phyloP scores from a whole-genome alignment of 2,888 invertebrate species.

The Aquatica leii region DNA sequence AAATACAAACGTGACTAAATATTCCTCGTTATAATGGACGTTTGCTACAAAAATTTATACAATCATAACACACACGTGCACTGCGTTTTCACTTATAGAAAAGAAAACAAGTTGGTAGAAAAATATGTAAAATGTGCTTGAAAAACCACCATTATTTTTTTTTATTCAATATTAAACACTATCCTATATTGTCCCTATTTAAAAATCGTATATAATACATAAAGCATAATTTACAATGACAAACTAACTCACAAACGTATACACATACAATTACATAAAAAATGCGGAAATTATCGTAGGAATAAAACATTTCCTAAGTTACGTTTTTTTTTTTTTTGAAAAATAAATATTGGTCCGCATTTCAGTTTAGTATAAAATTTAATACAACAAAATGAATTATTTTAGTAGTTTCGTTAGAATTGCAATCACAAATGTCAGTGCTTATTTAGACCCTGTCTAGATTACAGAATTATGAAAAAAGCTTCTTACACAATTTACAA shows the following conservation, averaged over 20 bases:
- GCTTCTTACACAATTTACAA: too few species aligned
- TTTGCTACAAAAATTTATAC: conserved; percentile 16
- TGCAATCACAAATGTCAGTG: conserved; percentile 7
- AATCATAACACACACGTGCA: conserved; percentile 25
- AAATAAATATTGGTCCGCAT: conserved; percentile 8
- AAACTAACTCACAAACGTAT: conserved; percentile 22
- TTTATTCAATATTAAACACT: conserved; percentile 11
- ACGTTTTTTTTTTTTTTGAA: background rate
- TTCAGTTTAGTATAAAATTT: background rate
- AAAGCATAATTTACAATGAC: conserved; percentile 33
- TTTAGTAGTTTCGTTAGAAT: conserved; percentile 5
- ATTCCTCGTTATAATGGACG: conserved; percentile 19
- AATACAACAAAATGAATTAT: background rate
- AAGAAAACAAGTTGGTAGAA: conserved; percentile 28
- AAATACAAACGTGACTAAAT: conserved; percentile 10
- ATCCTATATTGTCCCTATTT: conserved; percentile 10
- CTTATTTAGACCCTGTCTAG: conserved; percentile 16
- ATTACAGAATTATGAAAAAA: background rate
- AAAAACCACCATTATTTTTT: conserved; percentile 21
- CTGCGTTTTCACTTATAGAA: conserved; percentile 2
- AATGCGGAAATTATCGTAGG: conserved; percentile 15
- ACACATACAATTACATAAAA: conserved; percentile 31
- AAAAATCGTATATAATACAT: conserved; percentile 25
- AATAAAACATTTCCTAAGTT: conserved; percentile 6
- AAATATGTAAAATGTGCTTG: conserved; percentile 30